Evolutionary conservation across 2,797 vertebrate species (phyloP).

Genomic region (Carduelis carduelis): DNA sequence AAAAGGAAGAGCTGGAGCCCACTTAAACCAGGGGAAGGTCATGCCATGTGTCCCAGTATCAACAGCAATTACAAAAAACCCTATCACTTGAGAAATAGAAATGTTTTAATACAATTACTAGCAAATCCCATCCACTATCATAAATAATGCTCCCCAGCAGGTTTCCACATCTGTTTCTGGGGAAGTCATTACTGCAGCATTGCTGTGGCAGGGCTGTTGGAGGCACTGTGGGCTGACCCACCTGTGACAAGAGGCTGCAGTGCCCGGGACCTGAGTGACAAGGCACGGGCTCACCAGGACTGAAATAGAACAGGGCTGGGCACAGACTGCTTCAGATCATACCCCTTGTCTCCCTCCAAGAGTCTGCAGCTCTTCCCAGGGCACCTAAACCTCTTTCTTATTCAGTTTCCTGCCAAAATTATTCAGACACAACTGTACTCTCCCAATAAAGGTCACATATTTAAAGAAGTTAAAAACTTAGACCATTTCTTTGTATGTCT

Average conservation of each 20-base stretch:
- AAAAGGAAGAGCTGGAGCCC: not conserved
- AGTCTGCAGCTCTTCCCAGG: not conserved
- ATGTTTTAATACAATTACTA: not conserved
- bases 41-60: rapidly evolving
- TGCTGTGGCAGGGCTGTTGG: not conserved
- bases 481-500: not conserved
- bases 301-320: not conserved
- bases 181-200: not conserved
- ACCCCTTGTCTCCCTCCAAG: not conserved
- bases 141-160: not conserved
- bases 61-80: not conserved
- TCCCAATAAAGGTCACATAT: not conserved
- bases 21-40: not conserved
- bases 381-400: not conserved
- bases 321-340: not conserved
- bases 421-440: not conserved
- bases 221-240: not conserved
- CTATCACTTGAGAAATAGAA: not conserved
- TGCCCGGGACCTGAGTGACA: not conserved
- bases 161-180: not conserved
- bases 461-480: not conserved
- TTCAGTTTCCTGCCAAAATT: not conserved
- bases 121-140: not conserved
- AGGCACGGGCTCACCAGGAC: not conserved
- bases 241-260: not conserved